Evolutionary conservation across 2,113 vertebrate genomes (phyloP).

Genomic region (Cepphus grylle): DNA sequence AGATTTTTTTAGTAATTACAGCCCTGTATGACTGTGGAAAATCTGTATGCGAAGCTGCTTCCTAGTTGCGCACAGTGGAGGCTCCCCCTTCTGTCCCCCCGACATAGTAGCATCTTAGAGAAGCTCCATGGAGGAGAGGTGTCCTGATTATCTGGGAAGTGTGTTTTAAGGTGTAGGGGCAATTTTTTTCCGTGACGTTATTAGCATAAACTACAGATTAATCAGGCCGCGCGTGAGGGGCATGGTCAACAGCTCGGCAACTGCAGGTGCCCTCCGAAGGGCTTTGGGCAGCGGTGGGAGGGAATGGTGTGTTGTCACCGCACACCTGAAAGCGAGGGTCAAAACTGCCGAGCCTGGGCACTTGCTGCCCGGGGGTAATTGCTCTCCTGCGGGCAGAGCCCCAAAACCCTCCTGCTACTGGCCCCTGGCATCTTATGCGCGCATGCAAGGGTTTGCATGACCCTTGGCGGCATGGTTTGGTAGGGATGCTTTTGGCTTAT

Average conservation of each 20-base stretch:
- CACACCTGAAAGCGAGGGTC: neutral
- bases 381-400: neutral
- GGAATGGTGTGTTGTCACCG: neutral
- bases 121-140: neutral
- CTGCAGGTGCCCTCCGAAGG: neutral
- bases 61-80: neutral
- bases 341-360: neutral
- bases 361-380: neutral
- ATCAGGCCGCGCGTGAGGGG: accelerated
- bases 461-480: neutral
- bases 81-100: neutral
- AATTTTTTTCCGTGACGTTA: neutral
- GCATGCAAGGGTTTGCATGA: accelerated
- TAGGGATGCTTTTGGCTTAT: neutral
- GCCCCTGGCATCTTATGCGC: accelerated
- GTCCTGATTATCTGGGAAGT: neutral
- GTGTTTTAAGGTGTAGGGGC: neutral
- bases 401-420: neutral
- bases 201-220: neutral
- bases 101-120: neutral
- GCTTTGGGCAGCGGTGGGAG: neutral
- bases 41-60: neutral
- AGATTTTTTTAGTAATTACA: neutral
- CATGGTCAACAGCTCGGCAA: neutral
- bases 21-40: neutral